Conservation (phyloP, 2,797 vertebrate genomes). For the Dendrocincla tyrannina region DNA sequence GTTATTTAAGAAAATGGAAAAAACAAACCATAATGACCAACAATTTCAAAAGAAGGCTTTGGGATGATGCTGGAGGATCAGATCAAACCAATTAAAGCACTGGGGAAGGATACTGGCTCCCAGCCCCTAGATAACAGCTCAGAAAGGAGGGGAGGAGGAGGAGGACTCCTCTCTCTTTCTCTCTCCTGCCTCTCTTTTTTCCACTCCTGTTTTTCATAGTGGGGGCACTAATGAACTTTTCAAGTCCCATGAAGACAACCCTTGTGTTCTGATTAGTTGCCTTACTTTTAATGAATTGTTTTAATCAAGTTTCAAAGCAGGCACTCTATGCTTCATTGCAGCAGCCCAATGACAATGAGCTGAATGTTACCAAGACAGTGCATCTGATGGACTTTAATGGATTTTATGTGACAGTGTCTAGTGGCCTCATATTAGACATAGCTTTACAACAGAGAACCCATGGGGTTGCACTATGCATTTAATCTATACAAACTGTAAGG, state of each 20-base stretch:
- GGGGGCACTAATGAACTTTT: constrained; percentile 63
- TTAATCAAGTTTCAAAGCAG: constrained; percentile 75
- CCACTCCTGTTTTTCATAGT: not conserved
- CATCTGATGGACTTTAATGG: constrained; percentile 74
- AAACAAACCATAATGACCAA: not conserved
- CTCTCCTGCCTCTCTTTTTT: not conserved
- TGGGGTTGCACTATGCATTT: constrained; percentile 66
- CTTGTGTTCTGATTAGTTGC: constrained; percentile 59
- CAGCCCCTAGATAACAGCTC: not conserved
- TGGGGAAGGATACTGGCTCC: not conserved
- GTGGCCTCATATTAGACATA: constrained; percentile 70
- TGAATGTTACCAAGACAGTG: constrained; percentile 67
- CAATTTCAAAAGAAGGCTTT: not conserved
- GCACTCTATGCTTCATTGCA: constrained; percentile 72
- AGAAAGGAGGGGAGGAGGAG: not conserved
- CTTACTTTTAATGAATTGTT: constrained; percentile 75
- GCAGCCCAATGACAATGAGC: constrained; percentile 69
- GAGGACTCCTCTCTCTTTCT: not conserved
- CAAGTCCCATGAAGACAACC: constrained; percentile 61
- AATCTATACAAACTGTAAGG: constrained; percentile 67
- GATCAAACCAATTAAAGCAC: constrained; percentile 23
- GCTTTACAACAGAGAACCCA: constrained; percentile 70
- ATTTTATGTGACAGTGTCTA: constrained; percentile 72
- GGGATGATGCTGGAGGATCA: not conserved
- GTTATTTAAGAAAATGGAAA: not conserved